Evolutionary conservation across 2,888 invertebrate genomes (phyloP), one percentile per base, ranked within the genome.

Genomic region (Sabellastarte sp.): DNA sequence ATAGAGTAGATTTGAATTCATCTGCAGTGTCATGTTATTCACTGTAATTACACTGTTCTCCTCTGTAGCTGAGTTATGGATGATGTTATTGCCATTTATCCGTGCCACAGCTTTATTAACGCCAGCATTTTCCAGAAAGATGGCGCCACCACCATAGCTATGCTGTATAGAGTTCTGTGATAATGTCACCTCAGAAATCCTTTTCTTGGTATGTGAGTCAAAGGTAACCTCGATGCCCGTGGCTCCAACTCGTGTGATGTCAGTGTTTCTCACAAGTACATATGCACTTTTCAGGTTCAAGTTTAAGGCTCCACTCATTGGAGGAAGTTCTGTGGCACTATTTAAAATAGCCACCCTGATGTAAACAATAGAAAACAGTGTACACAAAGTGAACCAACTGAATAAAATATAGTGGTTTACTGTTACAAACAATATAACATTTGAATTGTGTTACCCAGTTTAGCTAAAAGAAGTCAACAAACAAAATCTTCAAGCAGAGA

Each of bases 211-310:
- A 10, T 59, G 32, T 3, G 59, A 59, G 29, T 28, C 28, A 50
- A 50, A 59, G 50, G 3, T 10, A 3, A 59, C 26, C 10, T 59
- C 50, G 2, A 59, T 30, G 28, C 26, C 50, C 10, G 50, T 2
- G 41, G 29, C 50, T 28, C 5, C 32, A 10, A 59, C 20, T 10
- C 30, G 5, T 5, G 50, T n/a, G 29, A 59, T 3, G 26, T 59
- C 50, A 28, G 26, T 59, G 29, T 59, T 59, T 28, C 59, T 5
- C n/a, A 59, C 20, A 29, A 59, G 26, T 2, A 59, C 50, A 59
- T 59, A 59, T 3, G 59, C 59, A 28, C 59, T 59, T 29, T 59
- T 59, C 28, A 59, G 3, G n/a, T n/a, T n/a, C n/a, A n/a, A n/a
- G n/a, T n/a, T n/a, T n/a, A n/a, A n/a, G n/a, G n/a, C n/a, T n/a